phyloP scores from a whole-genome alignment of 2,888 invertebrate species.

The Ophion slaviceki region DNA sequence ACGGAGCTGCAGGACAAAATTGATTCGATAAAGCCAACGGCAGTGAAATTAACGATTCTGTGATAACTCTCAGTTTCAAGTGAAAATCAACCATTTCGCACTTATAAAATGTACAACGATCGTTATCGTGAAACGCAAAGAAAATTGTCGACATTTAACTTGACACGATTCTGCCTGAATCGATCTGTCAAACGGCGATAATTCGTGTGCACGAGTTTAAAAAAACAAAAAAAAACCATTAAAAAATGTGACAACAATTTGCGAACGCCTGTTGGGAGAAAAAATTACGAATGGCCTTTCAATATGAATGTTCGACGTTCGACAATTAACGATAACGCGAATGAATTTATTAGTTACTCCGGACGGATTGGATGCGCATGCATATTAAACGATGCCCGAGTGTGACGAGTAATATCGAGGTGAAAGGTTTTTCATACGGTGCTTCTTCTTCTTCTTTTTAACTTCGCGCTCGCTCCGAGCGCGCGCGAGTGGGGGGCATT shows the following conservation, averaged over 20 bases:
- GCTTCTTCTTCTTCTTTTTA: constrained; percentile 12
- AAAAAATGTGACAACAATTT: neutral
- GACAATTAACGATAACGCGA: constrained; percentile 22
- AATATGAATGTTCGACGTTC: constrained; percentile 22
- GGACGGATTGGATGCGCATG: constrained; percentile 38
- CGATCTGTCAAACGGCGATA: neutral
- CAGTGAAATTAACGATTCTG: too few relatives aligned
- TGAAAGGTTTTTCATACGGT: constrained; percentile 62
- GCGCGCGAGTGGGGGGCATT: constrained; percentile 38
- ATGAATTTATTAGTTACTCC: constrained; percentile 39
- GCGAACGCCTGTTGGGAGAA: neutral
- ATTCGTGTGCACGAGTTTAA: neutral
- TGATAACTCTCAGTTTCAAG: neutral
- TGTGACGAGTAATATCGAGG: constrained; percentile 49
- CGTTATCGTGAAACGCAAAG: neutral
- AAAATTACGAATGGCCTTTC: constrained; percentile 19
- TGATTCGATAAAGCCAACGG: too few relatives aligned
- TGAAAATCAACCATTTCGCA: neutral
- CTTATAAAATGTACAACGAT: too few relatives aligned
- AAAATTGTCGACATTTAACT: neutral
- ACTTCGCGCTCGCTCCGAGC: constrained; percentile 40
- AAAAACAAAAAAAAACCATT: constrained; percentile 1
- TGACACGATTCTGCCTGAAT: neutral
- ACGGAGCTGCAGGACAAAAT: too few relatives aligned
- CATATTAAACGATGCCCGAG: constrained; percentile 42